Conservation (phyloP, 2,797 vertebrate species). For the Micrastur ruficollis region DNA sequence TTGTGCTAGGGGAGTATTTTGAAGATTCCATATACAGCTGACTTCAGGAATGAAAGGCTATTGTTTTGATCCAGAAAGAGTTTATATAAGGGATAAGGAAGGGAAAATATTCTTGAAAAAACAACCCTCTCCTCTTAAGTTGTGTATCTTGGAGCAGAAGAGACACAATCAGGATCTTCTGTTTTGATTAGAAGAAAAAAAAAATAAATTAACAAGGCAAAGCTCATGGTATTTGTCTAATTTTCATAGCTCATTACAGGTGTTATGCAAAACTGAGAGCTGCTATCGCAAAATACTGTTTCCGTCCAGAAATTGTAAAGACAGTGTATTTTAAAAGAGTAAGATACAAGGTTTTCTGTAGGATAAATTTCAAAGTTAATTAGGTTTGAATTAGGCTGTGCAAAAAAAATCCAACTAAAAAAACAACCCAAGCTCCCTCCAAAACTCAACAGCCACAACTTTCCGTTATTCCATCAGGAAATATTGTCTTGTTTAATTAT, state of each 20-base stretch:
- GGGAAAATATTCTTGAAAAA: slow-evolving; percentile 74
- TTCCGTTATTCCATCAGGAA: slow-evolving; percentile 10
- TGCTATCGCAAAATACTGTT: slow-evolving; percentile 50
- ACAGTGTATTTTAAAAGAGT: slow-evolving; percentile 48
- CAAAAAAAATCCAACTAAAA: not conserved
- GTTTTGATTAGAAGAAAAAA: slow-evolving; percentile 51
- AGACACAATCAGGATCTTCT: slow-evolving; percentile 59
- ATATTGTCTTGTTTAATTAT: not conserved
- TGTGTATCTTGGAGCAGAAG: slow-evolving; percentile 76
- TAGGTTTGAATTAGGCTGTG: slow-evolving; percentile 44
- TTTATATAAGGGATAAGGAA: slow-evolving; percentile 70
- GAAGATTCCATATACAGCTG: slow-evolving; percentile 46
- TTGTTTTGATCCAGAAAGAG: slow-evolving; percentile 61
- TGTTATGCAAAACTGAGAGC: slow-evolving; percentile 31
- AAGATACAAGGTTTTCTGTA: slow-evolving; percentile 25
- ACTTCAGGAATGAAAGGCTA: slow-evolving; percentile 64
- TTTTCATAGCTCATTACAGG: slow-evolving; percentile 64
- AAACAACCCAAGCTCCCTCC: not conserved
- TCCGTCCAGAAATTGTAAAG: slow-evolving; percentile 49
- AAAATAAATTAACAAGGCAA: slow-evolving; percentile 39
- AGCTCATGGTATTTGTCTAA: slow-evolving; percentile 63
- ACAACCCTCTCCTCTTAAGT: slow-evolving; percentile 68
- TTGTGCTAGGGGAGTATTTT: slow-evolving; percentile 51
- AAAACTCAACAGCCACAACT: not conserved
- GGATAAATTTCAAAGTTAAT: slow-evolving; percentile 34